phyloP scores from a whole-genome alignment of 2,888 invertebrate genomes.

The Oeneis ivallda region DNA sequence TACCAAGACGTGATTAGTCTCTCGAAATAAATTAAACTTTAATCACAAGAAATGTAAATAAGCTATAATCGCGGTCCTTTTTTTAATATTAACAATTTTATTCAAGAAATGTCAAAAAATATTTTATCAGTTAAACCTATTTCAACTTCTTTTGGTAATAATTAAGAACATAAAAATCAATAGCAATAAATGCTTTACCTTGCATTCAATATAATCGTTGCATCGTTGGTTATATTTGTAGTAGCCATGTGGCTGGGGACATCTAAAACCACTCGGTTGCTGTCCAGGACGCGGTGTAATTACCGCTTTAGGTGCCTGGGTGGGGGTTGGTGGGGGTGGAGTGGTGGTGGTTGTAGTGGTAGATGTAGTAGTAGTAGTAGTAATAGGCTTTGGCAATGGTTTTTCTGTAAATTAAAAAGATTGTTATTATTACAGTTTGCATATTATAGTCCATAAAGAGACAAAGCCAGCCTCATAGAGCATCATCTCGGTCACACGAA shows the following conservation, averaged over 20 bases:
- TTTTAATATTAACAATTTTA: too few species aligned
- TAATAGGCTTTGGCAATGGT: too few species aligned
- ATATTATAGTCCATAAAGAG: too few species aligned
- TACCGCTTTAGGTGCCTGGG: background rate
- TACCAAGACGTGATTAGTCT: background rate
- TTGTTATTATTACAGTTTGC: too few species aligned
- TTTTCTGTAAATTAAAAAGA: background rate
- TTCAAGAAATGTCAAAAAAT: too few species aligned
- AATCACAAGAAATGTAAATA: background rate
- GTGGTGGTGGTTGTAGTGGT: background rate
- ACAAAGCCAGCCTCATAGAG: too few species aligned
- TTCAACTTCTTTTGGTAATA: too few species aligned
- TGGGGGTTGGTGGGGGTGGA: background rate
- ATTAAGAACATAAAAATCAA: too few species aligned
- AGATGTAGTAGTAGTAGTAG: background rate
- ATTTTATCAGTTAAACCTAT: too few species aligned
- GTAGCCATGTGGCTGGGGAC: constrained; percentile 9
- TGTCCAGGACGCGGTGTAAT: background rate
- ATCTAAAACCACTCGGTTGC: background rate
- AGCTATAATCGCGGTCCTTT: too few species aligned
- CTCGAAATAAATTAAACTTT: background rate
- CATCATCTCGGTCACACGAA: too few species aligned
- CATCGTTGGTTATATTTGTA: background rate
- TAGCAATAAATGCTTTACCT: background rate
- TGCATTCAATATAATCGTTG: constrained; percentile 9